Conservation (phyloP, 2,888 invertebrate species). For the Melieria crassipennis region DNA sequence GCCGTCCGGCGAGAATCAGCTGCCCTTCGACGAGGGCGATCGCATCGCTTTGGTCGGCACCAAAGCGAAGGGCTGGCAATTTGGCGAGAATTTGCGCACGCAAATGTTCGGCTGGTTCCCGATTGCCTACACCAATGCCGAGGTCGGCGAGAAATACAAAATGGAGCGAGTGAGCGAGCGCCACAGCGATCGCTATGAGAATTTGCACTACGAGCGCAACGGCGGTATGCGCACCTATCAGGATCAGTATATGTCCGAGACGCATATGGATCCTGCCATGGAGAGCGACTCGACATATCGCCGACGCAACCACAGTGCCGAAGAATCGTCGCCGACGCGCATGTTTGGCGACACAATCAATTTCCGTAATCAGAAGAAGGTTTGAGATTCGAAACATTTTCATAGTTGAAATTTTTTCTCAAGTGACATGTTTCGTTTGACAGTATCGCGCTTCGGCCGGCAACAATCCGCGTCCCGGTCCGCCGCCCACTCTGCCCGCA, state of each 20-base stretch:
- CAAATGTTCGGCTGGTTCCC: slow-evolving; percentile 96
- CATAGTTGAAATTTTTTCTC: neutral
- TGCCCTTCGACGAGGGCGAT: slow-evolving; percentile 92
- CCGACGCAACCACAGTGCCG: slow-evolving; percentile 57
- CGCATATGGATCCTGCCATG: slow-evolving; percentile 47
- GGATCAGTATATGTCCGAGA: slow-evolving; percentile 52
- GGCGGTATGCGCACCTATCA: slow-evolving; percentile 54
- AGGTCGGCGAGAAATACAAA: slow-evolving; percentile 66
- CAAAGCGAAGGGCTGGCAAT: slow-evolving; percentile 95
- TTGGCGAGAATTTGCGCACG: slow-evolving; percentile 93
- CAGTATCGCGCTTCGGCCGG: slow-evolving; percentile 69
- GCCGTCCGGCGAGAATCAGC: slow-evolving; percentile 88
- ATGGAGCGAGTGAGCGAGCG: slow-evolving; percentile 44
- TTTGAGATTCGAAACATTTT: slow-evolving; percentile 15
- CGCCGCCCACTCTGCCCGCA: slow-evolving; percentile 78
- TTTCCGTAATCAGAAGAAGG: slow-evolving; percentile 67
- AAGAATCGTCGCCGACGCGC: slow-evolving; percentile 70
- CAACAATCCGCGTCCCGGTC: slow-evolving; percentile 71
- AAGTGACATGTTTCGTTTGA: neutral
- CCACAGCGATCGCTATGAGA: slow-evolving; percentile 55
- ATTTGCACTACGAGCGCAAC: slow-evolving; percentile 56
- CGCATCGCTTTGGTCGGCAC: slow-evolving; percentile 88
- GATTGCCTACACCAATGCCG: slow-evolving; percentile 89
- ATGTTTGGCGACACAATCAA: slow-evolving; percentile 79
- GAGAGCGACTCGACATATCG: slow-evolving; percentile 58